These are phyloP conservation scores for Lobophora halterata DNA, from an alignment of 2,888 invertebrate species.

Conservation along the genomic window DNA sequence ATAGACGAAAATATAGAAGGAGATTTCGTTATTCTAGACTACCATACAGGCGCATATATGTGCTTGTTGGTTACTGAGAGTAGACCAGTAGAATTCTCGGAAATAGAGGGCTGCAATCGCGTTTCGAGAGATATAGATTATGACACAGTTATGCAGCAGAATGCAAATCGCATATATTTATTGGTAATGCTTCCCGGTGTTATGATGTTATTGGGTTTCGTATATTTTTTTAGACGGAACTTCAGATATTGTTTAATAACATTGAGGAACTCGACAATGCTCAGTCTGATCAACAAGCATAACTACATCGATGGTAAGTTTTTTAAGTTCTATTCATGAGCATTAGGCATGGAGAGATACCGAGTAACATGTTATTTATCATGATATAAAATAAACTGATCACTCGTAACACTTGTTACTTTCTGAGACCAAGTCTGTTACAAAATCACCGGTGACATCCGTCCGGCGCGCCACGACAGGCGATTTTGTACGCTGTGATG, in stretches of 20 bases:
- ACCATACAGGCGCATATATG: conserved; percentile 35
- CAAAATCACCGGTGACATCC: no score
- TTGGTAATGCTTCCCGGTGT: conserved; percentile 44
- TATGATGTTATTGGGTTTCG: conserved; percentile 38
- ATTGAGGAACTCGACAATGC: conserved; percentile 78
- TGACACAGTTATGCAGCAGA: conserved; percentile 28
- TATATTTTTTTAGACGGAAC: conserved; percentile 67
- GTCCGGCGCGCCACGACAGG: no score
- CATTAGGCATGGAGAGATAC: no score
- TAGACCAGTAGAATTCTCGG: conserved; percentile 30
- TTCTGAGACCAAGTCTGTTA: no score
- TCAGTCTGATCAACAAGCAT: conserved; percentile 77
- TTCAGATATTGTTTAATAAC: conserved; percentile 81
- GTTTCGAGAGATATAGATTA: conserved; percentile 31
- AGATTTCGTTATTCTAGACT: conserved; percentile 51
- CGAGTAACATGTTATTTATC: no score
- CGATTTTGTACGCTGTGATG: no score
- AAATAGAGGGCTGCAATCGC: conserved; percentile 40
- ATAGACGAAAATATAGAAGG: conserved; percentile 33
- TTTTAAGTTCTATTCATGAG: background rate
- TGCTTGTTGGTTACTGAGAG: conserved; percentile 47
- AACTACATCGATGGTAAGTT: conserved; percentile 50
- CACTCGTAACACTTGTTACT: background rate
- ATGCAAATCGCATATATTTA: conserved; percentile 36
- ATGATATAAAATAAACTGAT: no score